phyloP scores from a whole-genome alignment of 2,888 invertebrate species.

The Paralinhomoeus sp. region DNA sequence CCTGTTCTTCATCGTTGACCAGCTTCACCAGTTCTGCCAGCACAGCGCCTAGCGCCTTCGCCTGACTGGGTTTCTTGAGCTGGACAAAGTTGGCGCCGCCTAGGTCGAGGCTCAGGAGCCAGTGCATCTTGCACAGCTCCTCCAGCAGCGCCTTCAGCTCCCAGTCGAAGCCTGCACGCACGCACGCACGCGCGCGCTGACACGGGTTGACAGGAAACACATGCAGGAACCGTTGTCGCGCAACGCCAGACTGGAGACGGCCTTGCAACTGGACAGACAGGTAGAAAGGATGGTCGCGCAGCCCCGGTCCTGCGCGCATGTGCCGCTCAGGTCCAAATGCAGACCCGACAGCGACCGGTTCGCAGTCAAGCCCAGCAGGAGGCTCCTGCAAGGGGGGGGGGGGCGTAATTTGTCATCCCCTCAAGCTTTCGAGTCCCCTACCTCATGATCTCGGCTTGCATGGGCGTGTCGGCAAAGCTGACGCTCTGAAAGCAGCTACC shows the following conservation, averaged over 20 bases:
- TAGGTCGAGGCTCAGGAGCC: constrained; percentile 15
- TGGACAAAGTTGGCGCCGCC: constrained; percentile 18
- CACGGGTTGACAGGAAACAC: no score
- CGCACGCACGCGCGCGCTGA: no score
- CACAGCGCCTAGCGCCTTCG: constrained; percentile 11
- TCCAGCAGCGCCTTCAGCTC: constrained; percentile 5
- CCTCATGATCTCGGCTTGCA: constrained; percentile 26
- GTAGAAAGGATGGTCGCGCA: constrained; percentile 47
- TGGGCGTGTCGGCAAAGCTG: constrained; percentile 18
- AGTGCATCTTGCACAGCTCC: constrained; percentile 9
- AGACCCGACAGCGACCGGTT: constrained; percentile 73
- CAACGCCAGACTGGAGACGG: constrained; percentile 63
- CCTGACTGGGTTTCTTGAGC: constrained; percentile 11
- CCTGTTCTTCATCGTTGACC: constrained; percentile 10
- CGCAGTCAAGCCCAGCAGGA: constrained; percentile 71
- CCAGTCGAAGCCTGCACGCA: constrained; percentile 4
- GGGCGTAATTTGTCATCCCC: no score
- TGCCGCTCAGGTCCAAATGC: constrained; percentile 60
- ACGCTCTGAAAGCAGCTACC: constrained; percentile 9
- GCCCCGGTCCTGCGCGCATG: constrained; percentile 29
- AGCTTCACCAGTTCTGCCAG: constrained; percentile 18
- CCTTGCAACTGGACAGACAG: constrained; percentile 68
- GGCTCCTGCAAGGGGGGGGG: no score
- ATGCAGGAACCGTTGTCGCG: constrained; percentile 90
- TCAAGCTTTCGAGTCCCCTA: no score